Evolutionary conservation across 2,113 vertebrate genomes (phyloP).

Genomic region (Brachypteracias leptosomus): DNA sequence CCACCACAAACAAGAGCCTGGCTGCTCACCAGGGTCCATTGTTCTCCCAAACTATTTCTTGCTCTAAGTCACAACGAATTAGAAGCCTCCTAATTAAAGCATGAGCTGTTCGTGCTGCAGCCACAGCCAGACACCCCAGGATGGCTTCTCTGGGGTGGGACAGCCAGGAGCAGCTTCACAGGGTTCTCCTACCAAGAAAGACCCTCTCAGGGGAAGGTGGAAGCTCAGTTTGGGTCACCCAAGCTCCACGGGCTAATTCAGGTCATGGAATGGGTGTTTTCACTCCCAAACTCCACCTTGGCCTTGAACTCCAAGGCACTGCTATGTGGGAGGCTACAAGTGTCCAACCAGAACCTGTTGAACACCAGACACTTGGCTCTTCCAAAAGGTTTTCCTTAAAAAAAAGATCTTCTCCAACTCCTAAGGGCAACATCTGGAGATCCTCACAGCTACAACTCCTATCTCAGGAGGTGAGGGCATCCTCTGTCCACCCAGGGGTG

Average conservation of each 20-base stretch:
- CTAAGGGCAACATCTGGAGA: not conserved
- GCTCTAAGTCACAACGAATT: not conserved
- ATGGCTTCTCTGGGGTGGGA: not conserved
- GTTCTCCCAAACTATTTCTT: not conserved
- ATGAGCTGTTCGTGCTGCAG: fast-evolving
- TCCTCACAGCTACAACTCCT: not conserved
- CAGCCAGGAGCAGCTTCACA: not conserved
- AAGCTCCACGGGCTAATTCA: not conserved
- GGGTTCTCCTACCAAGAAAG: not conserved
- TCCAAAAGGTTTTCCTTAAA: not conserved
- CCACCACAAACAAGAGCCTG: not conserved
- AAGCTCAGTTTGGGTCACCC: not conserved
- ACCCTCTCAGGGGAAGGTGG: fast-evolving
- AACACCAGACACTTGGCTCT: not conserved
- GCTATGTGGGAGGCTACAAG: fast-evolving
- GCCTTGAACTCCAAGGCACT: not conserved
- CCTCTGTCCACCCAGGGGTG: not conserved
- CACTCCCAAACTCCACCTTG: not conserved
- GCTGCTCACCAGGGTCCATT: not conserved
- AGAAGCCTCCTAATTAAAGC: not conserved
- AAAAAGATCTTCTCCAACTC: not conserved
- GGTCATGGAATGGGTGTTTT: not conserved
- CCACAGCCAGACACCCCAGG: not conserved
- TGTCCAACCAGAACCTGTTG: not conserved
- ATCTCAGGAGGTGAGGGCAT: not conserved